phyloP scores from a whole-genome alignment of 2,888 invertebrate genomes.

The Thelaira solivaga region DNA sequence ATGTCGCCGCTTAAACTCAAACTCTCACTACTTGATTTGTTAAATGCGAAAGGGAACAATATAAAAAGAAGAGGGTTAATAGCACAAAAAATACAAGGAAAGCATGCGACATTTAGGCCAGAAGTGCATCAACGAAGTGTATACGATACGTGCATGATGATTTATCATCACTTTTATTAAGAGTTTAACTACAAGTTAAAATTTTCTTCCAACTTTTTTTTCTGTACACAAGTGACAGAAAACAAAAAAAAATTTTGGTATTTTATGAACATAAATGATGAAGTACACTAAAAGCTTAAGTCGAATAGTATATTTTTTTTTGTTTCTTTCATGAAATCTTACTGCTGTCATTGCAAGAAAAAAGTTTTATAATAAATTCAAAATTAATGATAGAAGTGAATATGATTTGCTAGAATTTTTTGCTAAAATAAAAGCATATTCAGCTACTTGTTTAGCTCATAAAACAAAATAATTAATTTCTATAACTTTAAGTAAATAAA shows the following conservation, averaged over 20 bases:
- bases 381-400: not conserved
- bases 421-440: not conserved
- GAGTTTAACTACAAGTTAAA: conserved; percentile 35
- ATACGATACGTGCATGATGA: conserved; percentile 52
- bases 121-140: conserved; percentile 64
- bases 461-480: too few species aligned
- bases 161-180: conserved; percentile 56
- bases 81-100: not conserved
- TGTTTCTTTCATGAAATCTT: not conserved
- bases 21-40: conserved; percentile 39
- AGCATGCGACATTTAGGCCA: conserved; percentile 62
- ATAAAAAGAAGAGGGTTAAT: conserved; percentile 7
- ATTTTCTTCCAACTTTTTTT: not conserved
- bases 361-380: not conserved
- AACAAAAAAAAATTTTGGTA: conserved; percentile 1
- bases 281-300: not conserved
- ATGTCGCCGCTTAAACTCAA: conserved; percentile 52
- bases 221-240: conserved; percentile 20
- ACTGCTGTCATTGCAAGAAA: conserved; percentile 7
- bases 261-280: conserved; percentile 17
- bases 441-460: too few species aligned
- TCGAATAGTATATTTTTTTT: not conserved
- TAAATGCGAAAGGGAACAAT: conserved; percentile 17
- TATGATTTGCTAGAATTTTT: not conserved
- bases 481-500: too few species aligned